phyloP scores from a whole-genome alignment of 1,140 invertebrate species.

The Ostrea edulis region DNA sequence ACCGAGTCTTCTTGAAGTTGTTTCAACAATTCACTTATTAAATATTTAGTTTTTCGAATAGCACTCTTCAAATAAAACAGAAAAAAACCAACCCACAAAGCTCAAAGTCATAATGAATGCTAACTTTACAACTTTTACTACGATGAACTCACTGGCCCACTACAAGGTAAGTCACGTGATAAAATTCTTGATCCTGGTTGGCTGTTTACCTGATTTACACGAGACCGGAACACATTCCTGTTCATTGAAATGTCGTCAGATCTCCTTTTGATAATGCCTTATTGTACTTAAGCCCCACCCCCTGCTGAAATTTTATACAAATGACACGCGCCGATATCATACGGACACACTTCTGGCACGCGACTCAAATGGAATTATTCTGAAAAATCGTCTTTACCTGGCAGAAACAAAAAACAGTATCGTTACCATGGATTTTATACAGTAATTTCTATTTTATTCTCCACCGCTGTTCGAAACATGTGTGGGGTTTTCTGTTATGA shows the following conservation, averaged over 20 bases:
- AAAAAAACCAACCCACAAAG: no score
- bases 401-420: conserved; percentile 10
- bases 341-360: conserved; percentile 21
- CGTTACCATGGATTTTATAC: neutral
- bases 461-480: neutral
- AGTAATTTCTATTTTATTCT: neutral
- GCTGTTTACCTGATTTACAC: conserved; percentile 8
- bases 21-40: no score
- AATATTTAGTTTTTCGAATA: no score
- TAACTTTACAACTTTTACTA: conserved; percentile 17
- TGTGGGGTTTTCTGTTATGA: neutral
- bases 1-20: no score
- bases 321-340: conserved; percentile 11
- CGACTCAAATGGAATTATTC: neutral
- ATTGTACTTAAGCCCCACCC: conserved; percentile 33
- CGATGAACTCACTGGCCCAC: conserved; percentile 13
- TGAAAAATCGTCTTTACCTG: neutral
- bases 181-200: neutral
- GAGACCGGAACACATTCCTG: conserved; percentile 33
- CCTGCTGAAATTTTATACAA: conserved; percentile 37
- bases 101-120: neutral
- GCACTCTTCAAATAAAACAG: no score
- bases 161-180: neutral
- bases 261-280: conserved; percentile 34
- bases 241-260: conserved; percentile 35